Conservation (phyloP, 1,140 invertebrate genomes). For the Drosophila miranda region DNA sequence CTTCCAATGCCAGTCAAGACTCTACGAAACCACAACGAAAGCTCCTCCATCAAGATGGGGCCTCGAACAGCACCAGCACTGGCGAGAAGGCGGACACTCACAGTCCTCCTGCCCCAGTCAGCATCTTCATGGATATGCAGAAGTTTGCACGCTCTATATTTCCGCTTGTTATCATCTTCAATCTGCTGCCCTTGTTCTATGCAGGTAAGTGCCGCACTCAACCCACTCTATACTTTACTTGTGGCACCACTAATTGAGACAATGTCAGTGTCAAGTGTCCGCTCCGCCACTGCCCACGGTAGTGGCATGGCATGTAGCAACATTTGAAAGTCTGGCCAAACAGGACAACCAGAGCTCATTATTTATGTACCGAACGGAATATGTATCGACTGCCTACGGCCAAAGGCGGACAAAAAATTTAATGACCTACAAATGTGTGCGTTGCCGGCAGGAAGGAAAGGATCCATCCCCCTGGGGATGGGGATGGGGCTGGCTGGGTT, state of each 20-base stretch:
- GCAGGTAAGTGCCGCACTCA: constrained; percentile 69
- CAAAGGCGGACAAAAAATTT: constrained; percentile 51
- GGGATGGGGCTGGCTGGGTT: background rate
- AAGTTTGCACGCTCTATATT: constrained; percentile 78
- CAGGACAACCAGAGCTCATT: constrained; percentile 50
- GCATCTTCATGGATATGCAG: constrained; percentile 74
- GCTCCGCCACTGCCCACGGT: constrained; percentile 22
- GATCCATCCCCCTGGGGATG: constrained; percentile 9
- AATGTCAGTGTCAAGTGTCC: constrained; percentile 29
- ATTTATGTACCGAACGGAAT: constrained; percentile 60
- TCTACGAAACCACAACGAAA: constrained; percentile 66
- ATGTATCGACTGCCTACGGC: constrained; percentile 42
- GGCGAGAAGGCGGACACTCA: constrained; percentile 38
- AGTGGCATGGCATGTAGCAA: constrained; percentile 22
- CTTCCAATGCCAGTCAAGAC: constrained; percentile 70
- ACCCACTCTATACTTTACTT: constrained; percentile 7
- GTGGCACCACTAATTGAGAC: constrained; percentile 16
- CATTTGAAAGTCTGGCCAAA: constrained; percentile 44
- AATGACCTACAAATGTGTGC: constrained; percentile 67
- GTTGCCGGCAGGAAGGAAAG: constrained; percentile 49
- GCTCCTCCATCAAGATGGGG: constrained; percentile 18
- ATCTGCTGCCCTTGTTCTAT: constrained; percentile 82
- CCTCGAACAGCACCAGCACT: constrained; percentile 27
- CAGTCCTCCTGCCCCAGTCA: constrained; percentile 45
- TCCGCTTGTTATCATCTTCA: constrained; percentile 80